A percentile compares a stretch with the other conserved stretches of the same genome.
Conservation (phyloP, 2,113 vertebrate genomes). For the Phylloscopus whistleri region DNA sequence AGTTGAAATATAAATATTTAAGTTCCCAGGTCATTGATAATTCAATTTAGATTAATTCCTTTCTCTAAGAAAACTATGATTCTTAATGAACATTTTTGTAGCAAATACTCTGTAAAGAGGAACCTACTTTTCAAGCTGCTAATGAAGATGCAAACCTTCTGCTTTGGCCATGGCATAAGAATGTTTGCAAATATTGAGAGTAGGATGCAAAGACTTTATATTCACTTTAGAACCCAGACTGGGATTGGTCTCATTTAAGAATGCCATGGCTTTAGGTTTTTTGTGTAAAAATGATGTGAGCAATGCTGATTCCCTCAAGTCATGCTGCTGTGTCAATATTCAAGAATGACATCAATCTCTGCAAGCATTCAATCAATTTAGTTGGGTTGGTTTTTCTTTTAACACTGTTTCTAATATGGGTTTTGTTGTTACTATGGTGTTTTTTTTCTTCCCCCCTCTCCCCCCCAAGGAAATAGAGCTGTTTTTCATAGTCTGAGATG, state of each 20-base stretch:
- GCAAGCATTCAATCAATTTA: neutral
- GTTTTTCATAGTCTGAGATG: neutral
- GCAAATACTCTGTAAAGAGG: neutral
- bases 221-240: neutral
- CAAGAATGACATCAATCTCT: neutral
- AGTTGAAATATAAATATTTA: neutral
- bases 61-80: neutral
- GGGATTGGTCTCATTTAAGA: neutral
- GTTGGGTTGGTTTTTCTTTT: neutral
- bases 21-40: constrained; percentile 8
- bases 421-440: neutral
- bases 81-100: neutral
- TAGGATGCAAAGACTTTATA: neutral
- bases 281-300: neutral
- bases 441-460: neutral
- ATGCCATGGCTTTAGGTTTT: neutral
- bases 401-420: neutral
- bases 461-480: neutral
- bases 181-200: neutral
- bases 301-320: neutral
- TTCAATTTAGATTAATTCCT: constrained; percentile 31
- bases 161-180: neutral
- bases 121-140: neutral
- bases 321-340: neutral
- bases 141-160: neutral